Conservation (phyloP, 2,888 invertebrate species). For the Creontiades dilutus region DNA sequence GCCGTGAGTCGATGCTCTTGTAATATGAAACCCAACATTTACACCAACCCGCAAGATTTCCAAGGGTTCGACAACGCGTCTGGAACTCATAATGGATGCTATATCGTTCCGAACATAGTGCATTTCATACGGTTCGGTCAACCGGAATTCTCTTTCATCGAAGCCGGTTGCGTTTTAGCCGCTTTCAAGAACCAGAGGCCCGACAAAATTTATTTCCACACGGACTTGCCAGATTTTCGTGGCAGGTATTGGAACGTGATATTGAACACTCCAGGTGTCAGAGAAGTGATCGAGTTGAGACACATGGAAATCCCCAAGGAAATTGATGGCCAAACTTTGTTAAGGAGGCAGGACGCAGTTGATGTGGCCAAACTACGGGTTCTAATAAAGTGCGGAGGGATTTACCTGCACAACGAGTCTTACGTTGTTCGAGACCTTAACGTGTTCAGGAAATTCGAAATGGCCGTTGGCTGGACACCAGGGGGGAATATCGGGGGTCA, state of each 20-base stretch:
- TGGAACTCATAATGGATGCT: slow-evolving; percentile 75
- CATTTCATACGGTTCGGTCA: slow-evolving; percentile 76
- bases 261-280: slow-evolving; percentile 73
- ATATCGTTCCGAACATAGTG: slow-evolving; percentile 77
- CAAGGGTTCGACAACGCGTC: slow-evolving; percentile 75
- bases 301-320: slow-evolving; percentile 58
- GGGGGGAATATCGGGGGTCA: slow-evolving; percentile 74
- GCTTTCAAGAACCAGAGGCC: slow-evolving; percentile 77
- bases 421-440: slow-evolving; percentile 77
- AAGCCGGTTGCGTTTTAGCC: slow-evolving; percentile 75
- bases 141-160: slow-evolving; percentile 62
- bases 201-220: slow-evolving; percentile 77
- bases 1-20: not conserved
- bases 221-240: slow-evolving; percentile 75
- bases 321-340: slow-evolving; percentile 71
- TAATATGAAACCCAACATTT: no score
- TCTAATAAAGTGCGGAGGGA: slow-evolving; percentile 77
- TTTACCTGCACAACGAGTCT: slow-evolving; percentile 77
- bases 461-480: slow-evolving; percentile 77
- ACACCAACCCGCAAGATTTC: slow-evolving; percentile 70
- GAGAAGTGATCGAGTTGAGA: slow-evolving; percentile 64
- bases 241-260: slow-evolving; percentile 76
- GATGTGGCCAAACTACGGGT: slow-evolving; percentile 75
- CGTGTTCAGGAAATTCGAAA: slow-evolving; percentile 77
- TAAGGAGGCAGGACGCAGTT: slow-evolving; percentile 57